Evolutionary conservation across 2,888 invertebrate species (phyloP).

Genomic region (Drosophila mayaguana): DNA sequence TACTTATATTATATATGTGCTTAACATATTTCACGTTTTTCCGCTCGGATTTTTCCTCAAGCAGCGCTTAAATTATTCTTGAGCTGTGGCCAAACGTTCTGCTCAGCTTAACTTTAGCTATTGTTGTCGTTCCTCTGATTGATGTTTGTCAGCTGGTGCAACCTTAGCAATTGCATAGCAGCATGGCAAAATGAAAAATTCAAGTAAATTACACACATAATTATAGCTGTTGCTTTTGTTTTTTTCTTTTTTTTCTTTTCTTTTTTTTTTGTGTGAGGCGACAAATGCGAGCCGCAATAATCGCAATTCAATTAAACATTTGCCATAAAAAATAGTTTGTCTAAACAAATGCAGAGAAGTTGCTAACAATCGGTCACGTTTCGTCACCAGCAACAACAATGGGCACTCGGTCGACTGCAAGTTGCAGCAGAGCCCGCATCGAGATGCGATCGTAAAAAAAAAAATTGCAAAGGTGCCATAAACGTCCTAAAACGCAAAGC

Average conservation of each 20-base stretch:
- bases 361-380: slow-evolving; percentile 71
- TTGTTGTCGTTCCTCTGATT: slow-evolving; percentile 55
- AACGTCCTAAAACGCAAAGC: slow-evolving; percentile 35
- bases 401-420: slow-evolving; percentile 10
- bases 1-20: slow-evolving; percentile 1
- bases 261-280: slow-evolving; percentile 5
- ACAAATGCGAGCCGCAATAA: slow-evolving; percentile 37
- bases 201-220: slow-evolving; percentile 76
- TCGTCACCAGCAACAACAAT: slow-evolving; percentile 58
- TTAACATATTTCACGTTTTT: slow-evolving; percentile 76
- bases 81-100: slow-evolving; percentile 64
- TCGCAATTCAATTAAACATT: slow-evolving; percentile 74
- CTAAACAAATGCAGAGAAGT: slow-evolving; percentile 46
- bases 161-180: slow-evolving; percentile 69
- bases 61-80: slow-evolving; percentile 68
- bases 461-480: slow-evolving; percentile 57
- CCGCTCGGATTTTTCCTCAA: slow-evolving; percentile 52
- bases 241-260: not conserved
- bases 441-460: slow-evolving; percentile 57
- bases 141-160: slow-evolving; percentile 71
- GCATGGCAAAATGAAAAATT: slow-evolving; percentile 49
- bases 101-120: slow-evolving; percentile 68
- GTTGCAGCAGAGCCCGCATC: slow-evolving; percentile 59
- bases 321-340: slow-evolving; percentile 47
- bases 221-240: slow-evolving; percentile 34